Evolutionary conservation across 2,113 vertebrate genomes (phyloP), one percentile per base, ranked within the genome.

Genomic region (Psittacula cyanocephala): DNA sequence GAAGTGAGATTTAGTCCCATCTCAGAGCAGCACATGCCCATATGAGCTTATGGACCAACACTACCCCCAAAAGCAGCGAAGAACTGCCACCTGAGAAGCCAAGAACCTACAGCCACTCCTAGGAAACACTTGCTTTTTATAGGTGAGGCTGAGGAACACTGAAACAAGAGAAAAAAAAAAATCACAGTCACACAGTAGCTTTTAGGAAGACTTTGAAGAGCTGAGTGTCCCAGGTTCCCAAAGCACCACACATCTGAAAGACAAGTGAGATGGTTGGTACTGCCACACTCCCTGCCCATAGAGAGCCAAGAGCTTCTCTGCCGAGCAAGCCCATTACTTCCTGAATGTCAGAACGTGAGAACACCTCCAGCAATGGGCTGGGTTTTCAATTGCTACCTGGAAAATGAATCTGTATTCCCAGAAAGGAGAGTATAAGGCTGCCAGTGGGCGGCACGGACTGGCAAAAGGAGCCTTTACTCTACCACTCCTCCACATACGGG

Each of bases 361-460:
- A 33, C 47, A 35, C 9, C 79, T 82, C 57, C 75, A 81, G 74
- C 65, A 75, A 64, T 0, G 6, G 23, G 20, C 59, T 92, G 20
- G 0, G 63, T 80, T 67, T 50, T 33, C 72, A 72, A 27, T 46
- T 25, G 6, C 44, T 87, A 53, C 28, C 57, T 53, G 81, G 65
- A 71, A 94, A 91, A 84, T 62, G 52, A n/a, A 89, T 49, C 59
- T 60, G 35, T 53, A 5, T 80, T 93, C 70, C 81, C 81, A 87
- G 78, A 77, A 74, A 78, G 65, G n/a, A 60, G 28, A 70, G 24
- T 1, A 13, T 41, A 35, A 67, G 65, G 77, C 78, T 95, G 78
- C 81, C 94, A 87, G 85, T 81, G 60, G 90, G 81, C 49, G 69
- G 84, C 84, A 94, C 6, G 55, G 53, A 57, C 10, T 6, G 6